A percentile compares a stretch with the other conserved stretches of the same genome.
Evolutionary conservation across 2,113 vertebrate species (phyloP).

Genomic region (Salminus brasiliensis): DNA sequence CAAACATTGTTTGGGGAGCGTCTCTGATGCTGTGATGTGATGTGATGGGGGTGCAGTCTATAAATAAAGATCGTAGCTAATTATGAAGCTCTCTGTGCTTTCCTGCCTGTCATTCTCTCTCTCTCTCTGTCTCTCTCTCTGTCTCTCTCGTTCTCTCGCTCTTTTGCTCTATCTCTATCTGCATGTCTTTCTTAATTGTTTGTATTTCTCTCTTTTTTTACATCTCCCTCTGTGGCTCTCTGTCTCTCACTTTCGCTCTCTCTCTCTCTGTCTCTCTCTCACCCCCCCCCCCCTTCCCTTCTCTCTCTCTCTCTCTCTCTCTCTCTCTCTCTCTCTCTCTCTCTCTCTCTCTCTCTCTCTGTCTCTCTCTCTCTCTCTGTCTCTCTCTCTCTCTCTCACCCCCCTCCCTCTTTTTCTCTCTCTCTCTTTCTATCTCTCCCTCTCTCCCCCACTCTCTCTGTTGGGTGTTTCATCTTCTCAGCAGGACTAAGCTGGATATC

Average conservation of each 20-base stretch:
- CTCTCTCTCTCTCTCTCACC: slow-evolving; percentile 19
- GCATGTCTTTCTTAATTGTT: too few species aligned
- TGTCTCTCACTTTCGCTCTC: too few species aligned
- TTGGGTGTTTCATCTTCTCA: slow-evolving; percentile 40
- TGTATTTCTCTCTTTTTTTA: too few species aligned
- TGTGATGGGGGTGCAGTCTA: not conserved
- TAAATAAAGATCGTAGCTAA: slow-evolving; percentile 30
- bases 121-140: too few species aligned
- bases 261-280: too few species aligned
- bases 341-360: not conserved
- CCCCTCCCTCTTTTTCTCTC: not conserved
- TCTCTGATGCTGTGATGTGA: slow-evolving; percentile 32
- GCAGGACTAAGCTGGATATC: slow-evolving; percentile 48
- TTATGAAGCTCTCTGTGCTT: slow-evolving; percentile 3
- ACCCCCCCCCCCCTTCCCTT: too few species aligned
- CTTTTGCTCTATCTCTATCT: too few species aligned
- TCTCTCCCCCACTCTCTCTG: slow-evolving; percentile 22
- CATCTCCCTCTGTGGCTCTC: too few species aligned
- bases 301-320: slow-evolving; percentile 6
- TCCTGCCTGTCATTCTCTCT: not conserved
- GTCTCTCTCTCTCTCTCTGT: too few species aligned
- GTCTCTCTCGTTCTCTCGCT: too few species aligned
- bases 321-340: not conserved
- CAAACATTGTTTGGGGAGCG: not conserved
- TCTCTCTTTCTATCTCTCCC: not conserved